Percentiles rank a stretch among this genome's conserved stretches.
Evolutionary conservation across 2,888 invertebrate genomes (phyloP).

Genomic region (Orthonychiurus folsomi): DNA sequence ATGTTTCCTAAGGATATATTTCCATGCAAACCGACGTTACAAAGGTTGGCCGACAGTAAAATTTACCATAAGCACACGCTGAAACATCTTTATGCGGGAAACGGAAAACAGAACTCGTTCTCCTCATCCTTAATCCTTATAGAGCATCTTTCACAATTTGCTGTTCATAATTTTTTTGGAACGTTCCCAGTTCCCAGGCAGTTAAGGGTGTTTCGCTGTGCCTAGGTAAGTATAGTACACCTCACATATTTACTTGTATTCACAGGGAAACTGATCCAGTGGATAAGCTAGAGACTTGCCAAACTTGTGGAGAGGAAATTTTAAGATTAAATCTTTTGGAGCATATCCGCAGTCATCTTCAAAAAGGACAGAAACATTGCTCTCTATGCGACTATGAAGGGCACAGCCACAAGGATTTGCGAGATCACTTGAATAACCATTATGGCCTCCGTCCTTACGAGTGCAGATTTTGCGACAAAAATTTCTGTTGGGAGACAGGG

Average conservation of each 20-base stretch:
- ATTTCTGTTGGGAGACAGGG: slow-evolving; percentile 9
- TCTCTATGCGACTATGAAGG: slow-evolving; percentile 5
- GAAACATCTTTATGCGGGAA: too few species aligned
- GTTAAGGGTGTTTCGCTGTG: too few species aligned
- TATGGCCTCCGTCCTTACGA: slow-evolving; percentile 11
- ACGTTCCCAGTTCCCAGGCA: too few species aligned
- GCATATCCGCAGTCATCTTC: slow-evolving; percentile 4
- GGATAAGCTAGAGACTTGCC: neutral
- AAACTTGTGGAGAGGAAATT: slow-evolving; percentile 1
- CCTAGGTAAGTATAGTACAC: too few species aligned
- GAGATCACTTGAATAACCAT: slow-evolving; percentile 12
- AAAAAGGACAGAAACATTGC: slow-evolving; percentile 6
- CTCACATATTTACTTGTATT: too few species aligned
- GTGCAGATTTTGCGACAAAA: slow-evolving; percentile 12
- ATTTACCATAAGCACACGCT: too few species aligned
- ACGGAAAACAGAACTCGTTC: too few species aligned
- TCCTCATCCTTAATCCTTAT: too few species aligned
- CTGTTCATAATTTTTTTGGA: too few species aligned
- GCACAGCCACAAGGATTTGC: neutral
- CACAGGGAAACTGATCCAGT: too few species aligned
- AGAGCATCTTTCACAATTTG: too few species aligned
- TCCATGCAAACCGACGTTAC: neutral
- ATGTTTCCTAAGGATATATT: neutral
- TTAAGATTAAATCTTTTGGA: neutral
- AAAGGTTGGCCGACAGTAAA: too few species aligned